Percentiles rank a stretch among this genome's conserved stretches.
Conservation (phyloP, 1,140 invertebrate species). For the Ooceraea biroi region DNA sequence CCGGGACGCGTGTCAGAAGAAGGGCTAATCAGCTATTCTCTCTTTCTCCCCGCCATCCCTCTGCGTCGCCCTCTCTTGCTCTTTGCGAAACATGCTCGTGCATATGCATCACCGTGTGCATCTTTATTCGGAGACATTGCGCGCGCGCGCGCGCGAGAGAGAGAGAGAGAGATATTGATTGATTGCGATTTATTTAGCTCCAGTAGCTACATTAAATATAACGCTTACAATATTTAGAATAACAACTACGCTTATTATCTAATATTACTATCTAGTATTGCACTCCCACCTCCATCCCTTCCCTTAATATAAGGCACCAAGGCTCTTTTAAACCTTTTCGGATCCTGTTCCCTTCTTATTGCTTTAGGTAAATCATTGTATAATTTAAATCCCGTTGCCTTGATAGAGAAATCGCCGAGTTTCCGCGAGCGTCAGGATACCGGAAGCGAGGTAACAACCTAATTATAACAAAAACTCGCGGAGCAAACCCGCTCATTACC, state of each 20-base stretch:
- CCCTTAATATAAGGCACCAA: too few relatives aligned
- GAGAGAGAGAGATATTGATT: neutral
- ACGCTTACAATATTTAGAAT: too few relatives aligned
- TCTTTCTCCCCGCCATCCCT: neutral
- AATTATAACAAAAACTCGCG: constrained; percentile 60
- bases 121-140: constrained; percentile 38
- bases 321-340: too few relatives aligned
- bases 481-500: constrained; percentile 52
- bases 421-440: constrained; percentile 15
- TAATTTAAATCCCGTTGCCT: too few relatives aligned
- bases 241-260: too few relatives aligned
- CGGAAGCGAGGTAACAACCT: constrained; percentile 43
- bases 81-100: constrained; percentile 38
- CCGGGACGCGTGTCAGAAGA: constrained; percentile 57
- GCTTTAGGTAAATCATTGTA: too few relatives aligned
- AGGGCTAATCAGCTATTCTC: constrained; percentile 52
- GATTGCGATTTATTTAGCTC: too few relatives aligned
- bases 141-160: neutral
- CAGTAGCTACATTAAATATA: too few relatives aligned
- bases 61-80: neutral
- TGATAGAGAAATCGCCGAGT: constrained; percentile 48
- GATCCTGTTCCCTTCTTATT: too few relatives aligned
- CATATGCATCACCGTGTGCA: constrained; percentile 56
- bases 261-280: too few relatives aligned
- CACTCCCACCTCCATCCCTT: too few relatives aligned